Evolutionary conservation across 1,140 invertebrate genomes (phyloP), one percentile per base, ranked within the genome.

Genomic region (Cyclina sinensis): DNA sequence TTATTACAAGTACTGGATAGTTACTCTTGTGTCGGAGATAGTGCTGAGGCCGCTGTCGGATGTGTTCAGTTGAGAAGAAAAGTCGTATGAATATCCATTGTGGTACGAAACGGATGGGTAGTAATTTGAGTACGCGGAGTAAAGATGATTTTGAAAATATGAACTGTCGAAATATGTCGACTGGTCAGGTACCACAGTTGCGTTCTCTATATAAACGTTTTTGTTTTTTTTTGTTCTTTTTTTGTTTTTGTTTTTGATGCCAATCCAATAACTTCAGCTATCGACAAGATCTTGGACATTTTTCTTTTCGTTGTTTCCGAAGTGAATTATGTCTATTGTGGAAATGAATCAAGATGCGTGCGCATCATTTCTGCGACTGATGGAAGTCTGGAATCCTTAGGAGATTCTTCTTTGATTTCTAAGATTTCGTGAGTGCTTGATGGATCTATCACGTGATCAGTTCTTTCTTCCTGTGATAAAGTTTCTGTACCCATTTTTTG

Each of bases 251-350:
- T 73, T n/a, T 51, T 73, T 35, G 48, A 46, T 48, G 82, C 82
- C 11, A 73, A 46, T n/a, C 65, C 70, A 21, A 86, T 78, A 9
- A 86, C 78, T 62, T 86, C 84, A 59, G 84, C 78, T 39, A 86
- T 86, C 27, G 84, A 86, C 84, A 70, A 86, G 48, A 86, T 86
- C 57, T 78, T 86, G n/a, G 84, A 73, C 57, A 78, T 86, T n/a
- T 86, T 48, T 2, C 24, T 12, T 68, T 11, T 68, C 5, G 21
- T 5, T 5, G 37, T 30, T 11, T 76, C 39, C 2, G 16, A 12
- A 27, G 35, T 24, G 5, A 37, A 12, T 57, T 4, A 27, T 27
- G 32, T 62, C 14, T 30, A 27, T n/a, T n/a, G 39, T 5, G 79
- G 51, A n/a, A 65, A 12, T n/a, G 54, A 37, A 24, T 65, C 30